Evolutionary conservation across 2,888 invertebrate species (phyloP), one percentile per base, ranked within the genome.

Genomic region (Mongoloraphidia duomilia): DNA sequence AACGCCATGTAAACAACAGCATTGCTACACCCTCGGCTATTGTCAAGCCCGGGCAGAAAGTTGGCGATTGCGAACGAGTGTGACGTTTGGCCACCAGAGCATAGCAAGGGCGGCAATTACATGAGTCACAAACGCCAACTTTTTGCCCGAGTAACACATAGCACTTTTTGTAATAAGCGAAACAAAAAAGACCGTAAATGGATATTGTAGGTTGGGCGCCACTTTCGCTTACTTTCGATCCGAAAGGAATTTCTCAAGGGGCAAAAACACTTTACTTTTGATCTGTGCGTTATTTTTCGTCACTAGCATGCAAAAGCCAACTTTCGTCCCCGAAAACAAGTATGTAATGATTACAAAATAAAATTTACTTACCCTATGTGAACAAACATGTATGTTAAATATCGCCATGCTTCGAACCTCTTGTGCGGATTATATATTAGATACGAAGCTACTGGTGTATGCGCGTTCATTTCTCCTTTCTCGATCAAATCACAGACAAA

Each of bases 301-400:
- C n/a, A n/a, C n/a, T n/a, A n/a, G n/a, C n/a, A n/a, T n/a, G n/a
- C 2, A 44, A 36, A 14, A 37, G 11, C 36, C 14, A 50, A 43
- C 13, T 46, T 38, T 40, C 11, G 13, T 36, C 40, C 44, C 13
- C 44, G 33, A 48, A 42, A 49, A 36, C 5, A 26, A 11, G 4
- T 9, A 35, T 40, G n/a, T 40, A 42, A 44, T 12, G 17, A 26
- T 6, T 26, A 6, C 26, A 26, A 14, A 17, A 13, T 9, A 14
- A 12, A 14, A 26, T 42, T 42, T 47, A 62, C 79, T 73, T 65
- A 87, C 85, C 93, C 93, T 53, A 91, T 85, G 67, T 96, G 96
- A 26, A 96, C 90, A 64, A 96, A 83, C 92, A 95, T 95, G 64
- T 98, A 98, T 1, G 90, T 86, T 44, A 94, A 59, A 65, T 83